Evolutionary conservation across 2,888 invertebrate genomes (phyloP).

Genomic region (Agrilus biguttatus): DNA sequence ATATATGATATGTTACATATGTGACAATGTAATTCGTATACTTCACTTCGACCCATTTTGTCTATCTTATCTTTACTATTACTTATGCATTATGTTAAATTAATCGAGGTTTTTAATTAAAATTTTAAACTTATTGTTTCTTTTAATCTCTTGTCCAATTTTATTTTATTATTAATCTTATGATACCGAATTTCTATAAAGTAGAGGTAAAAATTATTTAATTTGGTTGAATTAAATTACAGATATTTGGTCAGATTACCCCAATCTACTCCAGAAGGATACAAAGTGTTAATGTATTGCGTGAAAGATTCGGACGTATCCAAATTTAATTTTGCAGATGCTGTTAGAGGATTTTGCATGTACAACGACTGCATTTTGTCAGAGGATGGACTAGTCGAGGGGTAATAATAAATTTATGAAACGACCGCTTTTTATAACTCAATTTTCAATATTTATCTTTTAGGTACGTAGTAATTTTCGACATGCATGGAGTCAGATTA

Average conservation of each 20-base stretch:
- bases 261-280: conserved; percentile 44
- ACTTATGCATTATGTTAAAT: too few species aligned
- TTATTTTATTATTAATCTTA: too few species aligned
- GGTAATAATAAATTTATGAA: conserved; percentile 16
- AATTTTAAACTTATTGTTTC: too few species aligned
- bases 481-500: conserved; percentile 51
- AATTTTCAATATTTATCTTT: conserved; percentile 32
- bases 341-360: conserved; percentile 49
- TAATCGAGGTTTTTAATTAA: too few species aligned
- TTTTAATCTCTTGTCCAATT: too few species aligned
- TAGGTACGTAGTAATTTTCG: conserved; percentile 49
- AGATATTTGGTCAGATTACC: conserved; percentile 49
- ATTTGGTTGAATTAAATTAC: conserved; percentile 16
- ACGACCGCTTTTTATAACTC: too few species aligned
- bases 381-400: conserved; percentile 37
- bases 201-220: too few species aligned
- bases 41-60: too few species aligned
- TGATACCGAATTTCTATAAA: too few species aligned
- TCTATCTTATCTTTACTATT: too few species aligned
- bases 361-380: conserved; percentile 50
- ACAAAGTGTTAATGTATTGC: conserved; percentile 44
- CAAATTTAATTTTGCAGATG: conserved; percentile 48
- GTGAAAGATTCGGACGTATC: conserved; percentile 46
- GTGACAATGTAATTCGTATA: too few species aligned
- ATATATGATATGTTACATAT: too few species aligned